Evolutionary conservation across 2,113 vertebrate species (phyloP).

Genomic region (Campylomormyrus tamandua): DNA sequence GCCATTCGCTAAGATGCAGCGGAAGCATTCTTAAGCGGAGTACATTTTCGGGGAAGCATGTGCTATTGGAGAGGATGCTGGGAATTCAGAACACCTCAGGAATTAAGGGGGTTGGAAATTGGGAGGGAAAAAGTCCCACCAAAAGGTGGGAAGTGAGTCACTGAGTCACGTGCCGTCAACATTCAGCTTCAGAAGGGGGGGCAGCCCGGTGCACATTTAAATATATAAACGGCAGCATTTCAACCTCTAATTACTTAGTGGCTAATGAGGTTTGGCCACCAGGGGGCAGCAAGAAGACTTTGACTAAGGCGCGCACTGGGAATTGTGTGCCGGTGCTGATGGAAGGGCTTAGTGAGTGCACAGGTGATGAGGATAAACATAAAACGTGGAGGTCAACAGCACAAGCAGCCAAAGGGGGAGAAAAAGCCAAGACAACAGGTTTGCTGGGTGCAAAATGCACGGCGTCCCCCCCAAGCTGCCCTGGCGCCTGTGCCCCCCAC

Average conservation of each 20-base stretch:
- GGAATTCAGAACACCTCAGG: background rate
- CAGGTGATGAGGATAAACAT: background rate
- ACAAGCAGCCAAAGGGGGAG: background rate
- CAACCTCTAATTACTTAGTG: background rate
- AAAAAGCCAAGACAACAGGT: background rate
- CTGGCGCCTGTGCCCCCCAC: background rate
- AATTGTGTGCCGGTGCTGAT: constrained; percentile 33
- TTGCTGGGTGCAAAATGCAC: background rate
- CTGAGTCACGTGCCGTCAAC: background rate
- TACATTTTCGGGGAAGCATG: background rate
- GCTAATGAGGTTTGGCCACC: constrained; percentile 23
- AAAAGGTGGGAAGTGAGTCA: background rate
- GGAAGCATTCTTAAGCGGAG: background rate
- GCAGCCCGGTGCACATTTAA: background rate
- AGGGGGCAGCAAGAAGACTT: constrained; percentile 39
- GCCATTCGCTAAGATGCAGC: background rate
- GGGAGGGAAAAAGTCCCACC: background rate
- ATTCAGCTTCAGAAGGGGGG: background rate
- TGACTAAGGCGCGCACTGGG: constrained; percentile 34
- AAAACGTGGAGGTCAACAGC: background rate
- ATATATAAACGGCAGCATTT: constrained; percentile 10
- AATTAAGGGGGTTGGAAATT: background rate
- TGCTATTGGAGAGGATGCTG: background rate
- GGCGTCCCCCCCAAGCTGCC: background rate
- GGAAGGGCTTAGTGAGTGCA: constrained; percentile 7